Percentiles rank a stretch among this genome's conserved stretches.
Conservation (phyloP, 1,140 invertebrate genomes). For the Drosophila ironensis region DNA sequence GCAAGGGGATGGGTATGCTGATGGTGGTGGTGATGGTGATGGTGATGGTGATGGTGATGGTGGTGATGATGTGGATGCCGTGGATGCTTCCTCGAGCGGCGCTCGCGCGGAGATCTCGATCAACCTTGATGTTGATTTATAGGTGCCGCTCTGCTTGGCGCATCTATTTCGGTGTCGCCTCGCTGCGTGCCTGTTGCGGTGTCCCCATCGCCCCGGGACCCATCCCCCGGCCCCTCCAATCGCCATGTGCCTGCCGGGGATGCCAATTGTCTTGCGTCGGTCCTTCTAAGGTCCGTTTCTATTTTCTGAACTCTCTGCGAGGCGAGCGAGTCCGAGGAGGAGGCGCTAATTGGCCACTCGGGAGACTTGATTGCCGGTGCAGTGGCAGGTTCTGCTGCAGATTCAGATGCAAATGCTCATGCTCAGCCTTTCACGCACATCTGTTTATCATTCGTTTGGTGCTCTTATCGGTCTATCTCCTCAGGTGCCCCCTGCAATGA, state of each 20-base stretch:
- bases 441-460: slow-evolving; percentile 49
- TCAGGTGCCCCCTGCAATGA: not conserved
- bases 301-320: slow-evolving; percentile 84
- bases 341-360: slow-evolving; percentile 13
- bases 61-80: slow-evolving; percentile 7
- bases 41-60: too few species aligned
- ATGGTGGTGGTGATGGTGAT: too few species aligned
- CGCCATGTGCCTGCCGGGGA: not conserved
- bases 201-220: slow-evolving; percentile 29
- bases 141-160: slow-evolving; percentile 57
- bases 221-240: not conserved
- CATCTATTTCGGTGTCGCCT: slow-evolving; percentile 63
- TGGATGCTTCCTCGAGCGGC: slow-evolving; percentile 60
- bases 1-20: too few species aligned
- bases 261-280: slow-evolving; percentile 69
- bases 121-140: slow-evolving; percentile 82
- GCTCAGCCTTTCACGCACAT: slow-evolving; percentile 50
- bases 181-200: slow-evolving; percentile 41
- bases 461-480: slow-evolving; percentile 25
- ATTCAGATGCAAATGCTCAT: too few species aligned
- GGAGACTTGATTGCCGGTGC: slow-evolving; percentile 31
- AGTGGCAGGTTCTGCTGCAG: too few species aligned
- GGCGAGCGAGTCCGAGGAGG: slow-evolving; percentile 19
- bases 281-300: slow-evolving; percentile 82
- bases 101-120: slow-evolving; percentile 65